These are phyloP conservation scores for Magallana ariakensis DNA, from an alignment of 1,140 invertebrate genomes.

Conservation along the genomic window DNA sequence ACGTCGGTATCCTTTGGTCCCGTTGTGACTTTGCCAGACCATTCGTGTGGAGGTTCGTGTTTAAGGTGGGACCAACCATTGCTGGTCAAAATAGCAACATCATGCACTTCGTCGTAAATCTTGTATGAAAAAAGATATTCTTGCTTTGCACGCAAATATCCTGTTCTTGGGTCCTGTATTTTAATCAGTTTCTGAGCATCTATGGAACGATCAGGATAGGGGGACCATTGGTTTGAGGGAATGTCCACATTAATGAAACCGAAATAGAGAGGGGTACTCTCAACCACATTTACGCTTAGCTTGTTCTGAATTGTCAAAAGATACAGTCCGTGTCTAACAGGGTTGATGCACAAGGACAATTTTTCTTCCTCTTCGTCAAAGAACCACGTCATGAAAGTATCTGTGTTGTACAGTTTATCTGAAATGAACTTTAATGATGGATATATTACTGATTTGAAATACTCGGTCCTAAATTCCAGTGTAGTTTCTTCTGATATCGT, in stretches of 20 bases:
- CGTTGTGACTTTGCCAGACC: conserved; percentile 46
- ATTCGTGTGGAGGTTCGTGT: conserved; percentile 5
- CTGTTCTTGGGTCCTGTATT: conserved; percentile 10
- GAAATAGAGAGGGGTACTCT: conserved; percentile 1
- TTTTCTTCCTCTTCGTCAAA: background rate
- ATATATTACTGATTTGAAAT: background rate
- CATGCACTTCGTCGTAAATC: conserved; percentile 27
- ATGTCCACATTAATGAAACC: conserved; percentile 40
- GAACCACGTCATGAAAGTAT: background rate
- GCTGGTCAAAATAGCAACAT: conserved; percentile 45
- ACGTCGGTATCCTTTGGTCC: conserved; percentile 49
- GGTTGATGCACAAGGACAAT: conserved; percentile 8
- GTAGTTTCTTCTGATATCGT: conserved; percentile 15
- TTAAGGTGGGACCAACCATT: conserved; percentile 49
- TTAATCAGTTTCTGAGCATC: background rate
- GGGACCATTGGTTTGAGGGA: conserved; percentile 44
- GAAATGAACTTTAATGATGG: conserved; percentile 1
- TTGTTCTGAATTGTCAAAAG: background rate
- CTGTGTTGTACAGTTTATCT: conserved; percentile 18
- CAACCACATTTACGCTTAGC: background rate
- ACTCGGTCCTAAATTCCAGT: background rate
- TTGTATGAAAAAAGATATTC: conserved; percentile 38
- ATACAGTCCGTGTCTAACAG: background rate
- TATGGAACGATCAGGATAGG: conserved; percentile 40
- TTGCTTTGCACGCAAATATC: conserved; percentile 16